These are phyloP conservation scores for Amia ocellicauda DNA, from an alignment of 2,113 vertebrate genomes.

Conservation along the genomic window DNA sequence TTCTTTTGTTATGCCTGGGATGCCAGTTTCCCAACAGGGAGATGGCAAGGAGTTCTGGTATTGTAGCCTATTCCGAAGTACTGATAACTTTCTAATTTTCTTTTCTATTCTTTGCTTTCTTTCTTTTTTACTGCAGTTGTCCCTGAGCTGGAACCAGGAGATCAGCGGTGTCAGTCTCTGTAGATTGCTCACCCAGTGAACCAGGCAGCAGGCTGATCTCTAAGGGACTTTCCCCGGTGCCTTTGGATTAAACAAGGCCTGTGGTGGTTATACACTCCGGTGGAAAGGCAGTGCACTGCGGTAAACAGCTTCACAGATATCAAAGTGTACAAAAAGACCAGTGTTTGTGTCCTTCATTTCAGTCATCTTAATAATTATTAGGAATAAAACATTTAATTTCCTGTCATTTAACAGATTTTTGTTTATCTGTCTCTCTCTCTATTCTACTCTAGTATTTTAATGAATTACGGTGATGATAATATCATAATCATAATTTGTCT, in stretches of 20 bases:
- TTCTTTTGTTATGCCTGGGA: neutral
- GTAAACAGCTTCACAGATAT: neutral
- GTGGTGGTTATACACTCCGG: slow-evolving; percentile 26
- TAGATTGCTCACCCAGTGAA: slow-evolving; percentile 22
- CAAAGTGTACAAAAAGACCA: neutral
- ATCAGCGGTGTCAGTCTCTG: slow-evolving; percentile 8
- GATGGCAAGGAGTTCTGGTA: too few species aligned
- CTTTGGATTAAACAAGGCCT: slow-evolving; percentile 30
- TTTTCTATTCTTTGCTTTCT: neutral
- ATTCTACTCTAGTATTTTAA: too few species aligned
- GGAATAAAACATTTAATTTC: too few species aligned
- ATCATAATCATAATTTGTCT: too few species aligned
- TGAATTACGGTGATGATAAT: too few species aligned
- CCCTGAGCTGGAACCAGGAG: slow-evolving; percentile 1
- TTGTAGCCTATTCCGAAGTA: too few species aligned
- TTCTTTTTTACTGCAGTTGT: slow-evolving; percentile 2
- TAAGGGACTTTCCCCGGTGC: slow-evolving; percentile 10
- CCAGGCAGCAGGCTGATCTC: slow-evolving; percentile 1
- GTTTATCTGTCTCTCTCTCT: too few species aligned
- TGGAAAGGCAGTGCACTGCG: neutral
- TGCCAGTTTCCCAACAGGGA: neutral
- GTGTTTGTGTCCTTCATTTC: too few species aligned
- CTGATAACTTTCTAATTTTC: neutral
- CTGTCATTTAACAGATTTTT: too few species aligned
- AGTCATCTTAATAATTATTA: too few species aligned